These are phyloP conservation scores for Takifugu bimaculatus DNA, from an alignment of 2,113 vertebrate genomes.

Conservation along the genomic window DNA sequence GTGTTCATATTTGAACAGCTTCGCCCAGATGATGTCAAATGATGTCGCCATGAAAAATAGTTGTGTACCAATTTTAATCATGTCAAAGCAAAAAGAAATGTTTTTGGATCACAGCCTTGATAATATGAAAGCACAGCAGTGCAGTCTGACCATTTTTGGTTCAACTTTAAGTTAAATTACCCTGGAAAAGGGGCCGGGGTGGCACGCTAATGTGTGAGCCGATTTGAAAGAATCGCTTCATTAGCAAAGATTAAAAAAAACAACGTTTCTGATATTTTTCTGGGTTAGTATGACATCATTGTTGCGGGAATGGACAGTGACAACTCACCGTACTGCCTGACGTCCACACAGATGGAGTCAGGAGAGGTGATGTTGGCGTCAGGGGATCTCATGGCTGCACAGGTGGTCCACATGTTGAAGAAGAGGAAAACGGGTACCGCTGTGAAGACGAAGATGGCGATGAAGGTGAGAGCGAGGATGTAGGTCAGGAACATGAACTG, in stretches of 20 bases:
- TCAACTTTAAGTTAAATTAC: constrained; percentile 1
- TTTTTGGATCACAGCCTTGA: neutral
- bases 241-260: no score
- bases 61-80: no score
- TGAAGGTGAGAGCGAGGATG: constrained; percentile 89
- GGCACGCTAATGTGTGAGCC: neutral
- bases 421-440: constrained; percentile 96
- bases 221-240: neutral
- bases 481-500: constrained; percentile 98
- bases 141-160: constrained; percentile 1
- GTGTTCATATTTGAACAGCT: no score
- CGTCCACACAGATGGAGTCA: constrained; percentile 95
- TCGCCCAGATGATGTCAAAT: no score
- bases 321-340: constrained; percentile 90
- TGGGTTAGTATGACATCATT: no score
- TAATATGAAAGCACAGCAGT: neutral
- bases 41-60: no score
- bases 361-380: constrained; percentile 85
- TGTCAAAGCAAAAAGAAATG: no score
- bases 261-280: no score
- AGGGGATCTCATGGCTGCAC: constrained; percentile 87
- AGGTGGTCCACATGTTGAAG: constrained; percentile 96
- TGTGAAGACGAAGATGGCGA: constrained; percentile 94
- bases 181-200: no score
- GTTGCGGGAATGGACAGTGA: neutral